phyloP scores from a whole-genome alignment of 2,888 invertebrate species.

The Boloria euphrosyne region DNA sequence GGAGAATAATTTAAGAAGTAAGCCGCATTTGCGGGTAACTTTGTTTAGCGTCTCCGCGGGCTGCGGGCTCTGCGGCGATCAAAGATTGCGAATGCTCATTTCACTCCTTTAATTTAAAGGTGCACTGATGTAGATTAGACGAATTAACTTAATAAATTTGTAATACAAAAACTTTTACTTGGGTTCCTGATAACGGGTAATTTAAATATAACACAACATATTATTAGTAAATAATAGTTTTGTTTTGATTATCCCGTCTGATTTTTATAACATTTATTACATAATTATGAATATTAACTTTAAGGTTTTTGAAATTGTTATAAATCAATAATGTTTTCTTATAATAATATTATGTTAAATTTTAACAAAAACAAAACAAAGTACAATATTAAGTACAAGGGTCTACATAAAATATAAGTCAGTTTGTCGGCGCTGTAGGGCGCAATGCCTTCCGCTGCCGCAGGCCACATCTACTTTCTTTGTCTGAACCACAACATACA shows the following conservation, averaged over 20 bases:
- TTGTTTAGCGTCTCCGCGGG: conserved; percentile 52
- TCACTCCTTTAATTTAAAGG: conserved; percentile 54
- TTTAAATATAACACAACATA: background rate
- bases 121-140: conserved; percentile 50
- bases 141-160: conserved; percentile 15
- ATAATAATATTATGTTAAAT: background rate
- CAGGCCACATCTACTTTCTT: conserved; percentile 56
- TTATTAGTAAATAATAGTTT: too few species aligned
- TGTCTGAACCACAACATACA: conserved; percentile 58
- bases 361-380: conserved; percentile 8
- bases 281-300: too few species aligned
- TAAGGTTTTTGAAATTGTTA: too few species aligned
- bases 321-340: background rate
- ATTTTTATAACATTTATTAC: too few species aligned
- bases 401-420: conserved; percentile 15
- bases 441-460: conserved; percentile 40
- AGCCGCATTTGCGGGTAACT: conserved; percentile 62
- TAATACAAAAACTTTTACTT: conserved; percentile 2
- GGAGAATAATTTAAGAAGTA: conserved; percentile 78
- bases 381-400: background rate
- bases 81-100: conserved; percentile 56
- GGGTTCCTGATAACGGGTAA: background rate
- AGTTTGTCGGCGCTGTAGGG: conserved; percentile 26
- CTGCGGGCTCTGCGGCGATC: conserved; percentile 49
- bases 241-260: too few species aligned